Conservation (phyloP, 2,113 vertebrate genomes). For the Ceyx margarethae region DNA sequence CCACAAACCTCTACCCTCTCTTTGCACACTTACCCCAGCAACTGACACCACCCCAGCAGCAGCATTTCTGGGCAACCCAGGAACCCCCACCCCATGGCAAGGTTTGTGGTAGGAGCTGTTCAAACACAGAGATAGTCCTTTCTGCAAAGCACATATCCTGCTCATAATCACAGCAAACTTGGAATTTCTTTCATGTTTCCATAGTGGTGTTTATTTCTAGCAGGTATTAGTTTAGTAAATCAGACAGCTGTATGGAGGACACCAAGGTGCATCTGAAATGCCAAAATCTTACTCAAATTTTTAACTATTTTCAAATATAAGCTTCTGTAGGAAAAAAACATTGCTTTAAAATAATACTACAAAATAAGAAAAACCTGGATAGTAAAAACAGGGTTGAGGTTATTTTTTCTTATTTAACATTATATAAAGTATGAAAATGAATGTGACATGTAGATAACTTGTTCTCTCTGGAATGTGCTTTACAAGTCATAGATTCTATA, state of each 20-base stretch:
- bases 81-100: fast-evolving
- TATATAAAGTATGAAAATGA: conserved; percentile 60
- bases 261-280: background rate
- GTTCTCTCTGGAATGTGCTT: conserved; percentile 44
- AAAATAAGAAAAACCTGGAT: background rate
- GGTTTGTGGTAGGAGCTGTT: background rate
- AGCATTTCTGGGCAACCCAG: background rate
- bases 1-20: background rate
- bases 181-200: background rate
- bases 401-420: conserved; percentile 21
- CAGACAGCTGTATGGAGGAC: background rate
- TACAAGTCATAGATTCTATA: conserved; percentile 50
- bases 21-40: background rate
- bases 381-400: no score
- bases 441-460: conserved; percentile 37
- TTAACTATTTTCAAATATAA: background rate
- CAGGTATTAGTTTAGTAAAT: background rate
- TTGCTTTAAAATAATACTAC: background rate
- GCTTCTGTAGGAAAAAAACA: background rate
- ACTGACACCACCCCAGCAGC: background rate
- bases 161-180: background rate
- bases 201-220: background rate
- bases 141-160: background rate
- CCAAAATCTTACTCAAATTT: background rate
- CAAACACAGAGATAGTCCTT: background rate